Conservation (phyloP, 2,797 vertebrate genomes). For the Clarias pachynema region DNA sequence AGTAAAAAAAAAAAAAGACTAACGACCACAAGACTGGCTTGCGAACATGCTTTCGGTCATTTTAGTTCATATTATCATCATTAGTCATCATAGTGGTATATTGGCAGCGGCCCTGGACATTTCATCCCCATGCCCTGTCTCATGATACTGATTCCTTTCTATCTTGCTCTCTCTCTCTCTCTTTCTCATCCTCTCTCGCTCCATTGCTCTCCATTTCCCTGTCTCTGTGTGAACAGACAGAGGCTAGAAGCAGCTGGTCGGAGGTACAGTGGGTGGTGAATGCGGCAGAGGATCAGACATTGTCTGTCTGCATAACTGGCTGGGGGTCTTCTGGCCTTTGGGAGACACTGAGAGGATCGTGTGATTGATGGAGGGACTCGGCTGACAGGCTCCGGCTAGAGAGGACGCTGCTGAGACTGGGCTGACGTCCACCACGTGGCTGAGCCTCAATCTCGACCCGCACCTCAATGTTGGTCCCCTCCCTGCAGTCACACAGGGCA, state of each 20-base stretch:
- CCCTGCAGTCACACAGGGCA: conserved; percentile 66
- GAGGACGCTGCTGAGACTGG: conserved; percentile 79
- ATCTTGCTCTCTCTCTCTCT: conserved; percentile 10
- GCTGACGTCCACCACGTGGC: conserved; percentile 71
- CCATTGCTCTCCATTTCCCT: conserved; percentile 56
- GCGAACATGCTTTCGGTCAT: conserved; percentile 69
- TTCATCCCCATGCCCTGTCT: conserved; percentile 42
- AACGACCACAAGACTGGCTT: conserved; percentile 62
- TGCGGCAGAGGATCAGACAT: conserved; percentile 65
- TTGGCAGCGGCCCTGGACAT: conserved; percentile 44
- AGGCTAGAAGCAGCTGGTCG: conserved; percentile 76
- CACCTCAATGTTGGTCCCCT: conserved; percentile 82
- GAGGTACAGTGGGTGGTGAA: conserved; percentile 64
- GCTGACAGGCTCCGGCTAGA: conserved; percentile 80
- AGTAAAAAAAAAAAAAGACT: conserved; percentile 56
- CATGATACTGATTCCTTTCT: conserved; percentile 42
- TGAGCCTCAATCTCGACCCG: conserved; percentile 82
- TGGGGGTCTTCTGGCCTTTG: conserved; percentile 52
- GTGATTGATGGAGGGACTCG: conserved; percentile 77
- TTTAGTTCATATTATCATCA: conserved; percentile 52
- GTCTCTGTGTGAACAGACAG: conserved; percentile 64
- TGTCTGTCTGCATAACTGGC: conserved; percentile 65
- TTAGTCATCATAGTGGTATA: conserved; percentile 49
- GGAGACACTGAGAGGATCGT: conserved; percentile 72
- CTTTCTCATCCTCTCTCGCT: conserved; percentile 40